A percentile compares a stretch with the other conserved stretches of the same genome.
These are phyloP conservation scores for Aporophyla nigra DNA, from an alignment of 2,888 invertebrate species.

Conservation along the genomic window DNA sequence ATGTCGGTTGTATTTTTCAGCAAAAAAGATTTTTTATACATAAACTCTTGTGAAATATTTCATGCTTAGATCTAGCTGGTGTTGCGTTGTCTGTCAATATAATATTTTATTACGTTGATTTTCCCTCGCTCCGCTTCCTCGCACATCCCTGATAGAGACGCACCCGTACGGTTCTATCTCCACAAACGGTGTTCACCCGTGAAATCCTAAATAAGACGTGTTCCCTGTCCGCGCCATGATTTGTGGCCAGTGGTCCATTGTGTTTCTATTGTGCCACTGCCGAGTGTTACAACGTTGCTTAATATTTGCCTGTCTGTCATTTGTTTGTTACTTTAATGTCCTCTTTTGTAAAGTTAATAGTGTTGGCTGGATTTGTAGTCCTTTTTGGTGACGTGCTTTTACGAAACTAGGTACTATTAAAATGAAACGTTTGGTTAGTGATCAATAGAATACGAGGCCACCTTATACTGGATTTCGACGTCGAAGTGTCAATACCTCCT, in stretches of 20 bases:
- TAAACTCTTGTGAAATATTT: too few relatives aligned
- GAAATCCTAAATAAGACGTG: slow-evolving; percentile 75
- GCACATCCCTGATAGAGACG: neutral
- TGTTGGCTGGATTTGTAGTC: slow-evolving; percentile 11
- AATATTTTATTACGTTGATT: neutral
- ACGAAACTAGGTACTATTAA: neutral
- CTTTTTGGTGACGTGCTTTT: neutral
- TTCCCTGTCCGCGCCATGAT: slow-evolving; percentile 70
- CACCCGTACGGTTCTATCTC: slow-evolving; percentile 1
- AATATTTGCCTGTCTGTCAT: slow-evolving; percentile 51
- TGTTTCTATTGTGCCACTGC: slow-evolving; percentile 57
- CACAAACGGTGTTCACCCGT: slow-evolving; percentile 55
- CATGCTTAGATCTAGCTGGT: too few relatives aligned
- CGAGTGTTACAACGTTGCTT: slow-evolving; percentile 63
- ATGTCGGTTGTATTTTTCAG: too few relatives aligned
- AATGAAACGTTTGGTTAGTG: neutral
- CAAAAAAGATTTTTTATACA: too few relatives aligned
- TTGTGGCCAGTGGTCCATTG: slow-evolving; percentile 75
- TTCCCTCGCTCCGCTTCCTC: neutral
- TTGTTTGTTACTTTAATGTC: slow-evolving; percentile 59
- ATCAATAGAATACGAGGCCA: neutral
- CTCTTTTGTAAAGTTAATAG: slow-evolving; percentile 49
- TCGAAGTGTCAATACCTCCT: too few relatives aligned
- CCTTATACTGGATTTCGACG: too few relatives aligned
- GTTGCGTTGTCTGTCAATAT: too few relatives aligned